These are phyloP conservation scores for Castor canadensis DNA, from an alignment of 2,113 vertebrate genomes.

Conservation along the genomic window DNA sequence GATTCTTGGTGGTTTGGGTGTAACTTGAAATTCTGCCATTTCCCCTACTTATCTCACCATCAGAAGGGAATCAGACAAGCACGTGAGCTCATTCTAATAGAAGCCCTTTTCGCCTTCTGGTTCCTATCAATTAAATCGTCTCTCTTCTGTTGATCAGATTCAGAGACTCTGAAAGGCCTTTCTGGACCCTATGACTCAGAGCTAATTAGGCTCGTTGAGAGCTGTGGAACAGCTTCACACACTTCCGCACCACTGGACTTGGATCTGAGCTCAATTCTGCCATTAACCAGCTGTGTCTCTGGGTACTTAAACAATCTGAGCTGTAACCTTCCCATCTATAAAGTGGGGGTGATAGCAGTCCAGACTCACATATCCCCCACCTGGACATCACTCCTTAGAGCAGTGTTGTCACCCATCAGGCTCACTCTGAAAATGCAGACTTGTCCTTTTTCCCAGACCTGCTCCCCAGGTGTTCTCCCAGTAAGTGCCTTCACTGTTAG, in stretches of 20 bases:
- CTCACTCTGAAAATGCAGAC: not conserved
- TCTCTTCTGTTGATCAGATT: conserved; percentile 10
- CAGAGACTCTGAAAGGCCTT: not conserved
- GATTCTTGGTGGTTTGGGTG: conserved; percentile 68
- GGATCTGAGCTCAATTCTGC: not conserved
- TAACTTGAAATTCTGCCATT: conserved; percentile 71
- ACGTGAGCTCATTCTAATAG: conserved; percentile 56
- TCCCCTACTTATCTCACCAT: conserved; percentile 66
- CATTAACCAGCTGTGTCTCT: not conserved
- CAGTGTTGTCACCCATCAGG: not conserved
- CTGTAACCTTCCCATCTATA: not conserved
- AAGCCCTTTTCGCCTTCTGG: conserved; percentile 3
- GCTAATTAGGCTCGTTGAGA: not conserved
- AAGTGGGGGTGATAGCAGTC: not conserved
- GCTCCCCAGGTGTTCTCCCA: too few relatives aligned
- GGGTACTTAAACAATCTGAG: not conserved
- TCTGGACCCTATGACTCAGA: fast-evolving
- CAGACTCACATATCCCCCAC: not conserved
- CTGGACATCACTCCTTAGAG: too few relatives aligned
- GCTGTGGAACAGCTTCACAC: not conserved
- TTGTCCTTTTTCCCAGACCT: too few relatives aligned
- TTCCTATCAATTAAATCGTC: conserved; percentile 61
- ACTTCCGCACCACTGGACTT: too few relatives aligned
- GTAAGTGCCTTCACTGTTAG: too few relatives aligned
- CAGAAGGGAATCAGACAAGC: conserved; percentile 62